Base-by-base conservation (phyloP, 2,888 invertebrate genomes). In the Ennomos erosarius region DNA sequence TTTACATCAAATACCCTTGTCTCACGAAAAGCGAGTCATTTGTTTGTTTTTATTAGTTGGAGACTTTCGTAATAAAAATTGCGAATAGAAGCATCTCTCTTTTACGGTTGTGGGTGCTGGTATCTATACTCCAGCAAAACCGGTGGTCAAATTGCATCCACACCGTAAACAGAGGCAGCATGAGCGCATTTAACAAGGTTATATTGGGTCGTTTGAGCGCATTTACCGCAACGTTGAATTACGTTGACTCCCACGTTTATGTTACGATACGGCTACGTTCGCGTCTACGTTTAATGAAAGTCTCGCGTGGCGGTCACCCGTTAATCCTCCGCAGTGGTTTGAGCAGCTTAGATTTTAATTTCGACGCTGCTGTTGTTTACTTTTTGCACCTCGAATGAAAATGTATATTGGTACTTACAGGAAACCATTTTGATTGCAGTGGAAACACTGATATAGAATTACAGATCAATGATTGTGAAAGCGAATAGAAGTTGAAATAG, bases 201-300 rank as follows among this genome's bases (percentile, higher is more conserved):
- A 59, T 59, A 59, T 55, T 50, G 54, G 49, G 12, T 46, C 44
- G 50, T 50, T 56, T 47, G 54, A 54, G 39, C 39, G 35, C 35
- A 10, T 51, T 52, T 48, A 46, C 58, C 39, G 54, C 50, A 38
- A 42, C 54, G 50, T 37, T 9, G 59, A 50, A 50, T 55, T 55
- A 55, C 49, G 48, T 56, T 55, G 51, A 50, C 46, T 36, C 13
- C 37, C 43, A 49, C 40, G 47, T 47, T 47, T 16, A 5, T 33
- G 52, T 44, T 11, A 54, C 54, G 54, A 40, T 47, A 42, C 47
- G 40, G 35, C 33, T 26, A 55, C 54, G 54, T 40, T 42, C 47
- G 36, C 43, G 43, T 48, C 53, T 44, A 51, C 50, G 53, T 57
- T 48, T 61, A 62, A 62, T 62, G 62, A 62, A 62, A 62, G 46